Base-by-base conservation (phyloP, 2,888 invertebrate genomes). In the Limnephilus auricula region DNA sequence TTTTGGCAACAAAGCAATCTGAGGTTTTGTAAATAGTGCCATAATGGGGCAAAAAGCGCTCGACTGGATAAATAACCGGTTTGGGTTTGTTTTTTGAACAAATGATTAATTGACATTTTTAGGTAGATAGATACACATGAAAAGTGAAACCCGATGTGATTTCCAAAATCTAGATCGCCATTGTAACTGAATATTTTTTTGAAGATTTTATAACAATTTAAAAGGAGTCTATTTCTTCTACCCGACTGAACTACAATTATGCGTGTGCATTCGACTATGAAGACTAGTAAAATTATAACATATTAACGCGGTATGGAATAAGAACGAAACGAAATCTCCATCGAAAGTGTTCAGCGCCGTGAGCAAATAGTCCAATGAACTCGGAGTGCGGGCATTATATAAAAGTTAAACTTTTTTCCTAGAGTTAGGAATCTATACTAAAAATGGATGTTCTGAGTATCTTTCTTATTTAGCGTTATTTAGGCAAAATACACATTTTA, bases 311-410 rank as follows among this genome's bases (percentile, higher is more conserved):
- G 34, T 82, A 82, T 34, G 31, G 31, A 18, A 82, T 34, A 34
- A 82, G 9, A 31, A 32, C 15, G 31, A 82, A 82, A 82, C 13
- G 31, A 45, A 40, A 45, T 45, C 85, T 85, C 40, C 45, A 40
- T 40, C 40, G 85, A 85, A 85, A 85, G 85, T 85, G 37, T 85
- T 85, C 40, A 45, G n/a, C 40, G 85, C 30, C 30, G 45, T 40
- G 85, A 85, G 40, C 45, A 40, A 85, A 40, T 40, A 30, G 85
- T n/a, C 30, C 85, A n/a, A 45, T 40, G 85, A 85, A 85, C 85
- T 40, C 82, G 9, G 9, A 84, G 37, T 37, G 30, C 85, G n/a
- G 25, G n/a, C 25, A 40, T 85, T 85, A 85, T 45, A 85, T 85
- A 85, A 45, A 45, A 85, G 30, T 10, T 82, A 15, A 6, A 25